Evolutionary conservation across 2,888 invertebrate genomes (phyloP), one percentile per base, ranked within the genome.

Genomic region (Pollenia griseotomentosa): DNA sequence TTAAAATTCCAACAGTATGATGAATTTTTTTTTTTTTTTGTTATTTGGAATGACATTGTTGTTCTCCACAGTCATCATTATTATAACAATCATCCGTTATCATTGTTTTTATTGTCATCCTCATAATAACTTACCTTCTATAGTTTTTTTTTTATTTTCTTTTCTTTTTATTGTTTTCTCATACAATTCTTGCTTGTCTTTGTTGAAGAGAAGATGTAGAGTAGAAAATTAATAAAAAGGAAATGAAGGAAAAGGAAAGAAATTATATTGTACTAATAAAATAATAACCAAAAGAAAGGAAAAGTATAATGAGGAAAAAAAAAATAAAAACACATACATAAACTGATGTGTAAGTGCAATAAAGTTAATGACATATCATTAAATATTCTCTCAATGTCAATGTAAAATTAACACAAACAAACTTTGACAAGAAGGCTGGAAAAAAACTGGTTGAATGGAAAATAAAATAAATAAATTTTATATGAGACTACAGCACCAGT

Each of bases 281-380:
- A 65, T 11, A 55, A 55, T 23, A 23, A 46, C 16, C 2, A 46
- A 33, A 19, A 40, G 2, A 19, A 46, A 16, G 23, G n/a, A 10
- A 59, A 33, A 23, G 7, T 48, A 70, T 16, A 40, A n/a, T n/a
- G 10, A 59, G 33, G 14, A 23, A 5, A 61, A 12, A 59, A 19
- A 23, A 59, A 10, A 33, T 42, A 42, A 65, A 46, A 71, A 33
- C 16, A 82, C 16, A 77, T 42, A 7, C n/a, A n/a, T n/a, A n/a
- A 77, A 77, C 75, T 83, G 65, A 65, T 83, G 75, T 61, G 83
- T 80, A 88, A 88, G 82, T 87, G 84, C 77, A 88, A 88, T 88
- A 88, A 88, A 88, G 59, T 88, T 88, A 88, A 88, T 85, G 88
- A 86, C 85, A 85, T 85, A 63, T 88, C 88, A 85, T 88, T 87